phyloP scores from a whole-genome alignment of 2,113 vertebrate genomes.

The Lonchura striata region DNA sequence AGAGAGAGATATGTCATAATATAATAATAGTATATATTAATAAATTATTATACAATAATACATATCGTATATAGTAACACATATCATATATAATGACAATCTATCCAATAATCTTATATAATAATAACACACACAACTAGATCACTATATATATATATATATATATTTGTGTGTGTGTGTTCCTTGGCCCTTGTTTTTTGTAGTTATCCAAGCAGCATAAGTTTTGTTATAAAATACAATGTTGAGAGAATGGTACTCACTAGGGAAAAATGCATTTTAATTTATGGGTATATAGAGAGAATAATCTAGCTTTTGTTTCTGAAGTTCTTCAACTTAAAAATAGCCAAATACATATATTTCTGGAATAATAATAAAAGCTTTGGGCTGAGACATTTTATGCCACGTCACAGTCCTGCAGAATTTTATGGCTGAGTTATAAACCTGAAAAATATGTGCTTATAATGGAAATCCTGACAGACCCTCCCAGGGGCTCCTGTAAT shows the following conservation, averaged over 20 bases:
- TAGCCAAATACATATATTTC: conserved; percentile 37
- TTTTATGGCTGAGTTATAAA: conserved; percentile 67
- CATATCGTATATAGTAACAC: not conserved
- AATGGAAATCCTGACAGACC: conserved; percentile 75
- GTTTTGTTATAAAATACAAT: not conserved
- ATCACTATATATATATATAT: not conserved
- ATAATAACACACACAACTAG: not conserved
- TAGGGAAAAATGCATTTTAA: conserved; percentile 20
- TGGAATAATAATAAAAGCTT: conserved; percentile 60
- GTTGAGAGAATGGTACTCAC: not conserved
- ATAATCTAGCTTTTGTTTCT: conserved; percentile 32
- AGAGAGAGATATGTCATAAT: too few relatives aligned
- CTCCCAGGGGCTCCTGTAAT: conserved; percentile 58
- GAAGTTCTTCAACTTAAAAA: conserved; percentile 50
- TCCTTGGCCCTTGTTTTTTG: not conserved
- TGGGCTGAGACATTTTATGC: conserved; percentile 62
- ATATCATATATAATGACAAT: not conserved
- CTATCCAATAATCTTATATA: not conserved
- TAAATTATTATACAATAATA: not conserved
- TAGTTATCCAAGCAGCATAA: not conserved
- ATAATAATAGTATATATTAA: not conserved
- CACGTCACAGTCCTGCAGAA: conserved; percentile 51
- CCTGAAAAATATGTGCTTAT: conserved; percentile 67
- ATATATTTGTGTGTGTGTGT: not conserved
- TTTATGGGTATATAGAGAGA: not conserved